Evolutionary conservation across 2,113 vertebrate species (phyloP).

Genomic region (Hyperopisus bebe): DNA sequence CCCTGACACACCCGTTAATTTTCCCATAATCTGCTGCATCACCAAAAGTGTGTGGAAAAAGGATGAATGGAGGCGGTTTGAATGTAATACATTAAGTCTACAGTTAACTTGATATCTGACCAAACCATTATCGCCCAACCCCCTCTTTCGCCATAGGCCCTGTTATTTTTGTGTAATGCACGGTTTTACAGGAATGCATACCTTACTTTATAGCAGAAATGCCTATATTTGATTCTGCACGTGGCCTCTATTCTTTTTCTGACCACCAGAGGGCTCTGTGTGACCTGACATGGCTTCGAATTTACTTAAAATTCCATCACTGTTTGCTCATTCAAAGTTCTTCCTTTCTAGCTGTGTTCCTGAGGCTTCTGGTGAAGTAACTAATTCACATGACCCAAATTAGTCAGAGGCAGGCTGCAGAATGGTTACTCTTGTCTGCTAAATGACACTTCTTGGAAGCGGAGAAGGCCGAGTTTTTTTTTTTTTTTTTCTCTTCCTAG

Average conservation of each 20-base stretch:
- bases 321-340: constrained; percentile 44
- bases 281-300: constrained; percentile 17
- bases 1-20: background rate
- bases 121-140: background rate
- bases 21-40: background rate
- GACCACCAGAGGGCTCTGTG: constrained; percentile 46
- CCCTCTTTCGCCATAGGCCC: background rate
- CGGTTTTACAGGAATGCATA: background rate
- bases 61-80: background rate
- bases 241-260: background rate
- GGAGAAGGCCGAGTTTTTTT: constrained; percentile 24
- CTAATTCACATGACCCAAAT: constrained; percentile 54
- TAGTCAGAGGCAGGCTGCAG: constrained; percentile 34
- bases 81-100: background rate
- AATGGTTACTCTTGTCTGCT: constrained; percentile 28
- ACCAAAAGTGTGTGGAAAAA: background rate
- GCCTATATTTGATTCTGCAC: background rate
- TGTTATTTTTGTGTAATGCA: background rate
- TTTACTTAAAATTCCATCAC: constrained; percentile 44
- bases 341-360: constrained; percentile 34
- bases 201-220: background rate
- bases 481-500: constrained; percentile 10
- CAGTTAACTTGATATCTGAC: background rate
- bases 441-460: constrained; percentile 32
- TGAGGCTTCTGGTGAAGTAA: constrained; percentile 41